Conservation (phyloP, 2,888 invertebrate genomes). For the Pterostichus madidus region DNA sequence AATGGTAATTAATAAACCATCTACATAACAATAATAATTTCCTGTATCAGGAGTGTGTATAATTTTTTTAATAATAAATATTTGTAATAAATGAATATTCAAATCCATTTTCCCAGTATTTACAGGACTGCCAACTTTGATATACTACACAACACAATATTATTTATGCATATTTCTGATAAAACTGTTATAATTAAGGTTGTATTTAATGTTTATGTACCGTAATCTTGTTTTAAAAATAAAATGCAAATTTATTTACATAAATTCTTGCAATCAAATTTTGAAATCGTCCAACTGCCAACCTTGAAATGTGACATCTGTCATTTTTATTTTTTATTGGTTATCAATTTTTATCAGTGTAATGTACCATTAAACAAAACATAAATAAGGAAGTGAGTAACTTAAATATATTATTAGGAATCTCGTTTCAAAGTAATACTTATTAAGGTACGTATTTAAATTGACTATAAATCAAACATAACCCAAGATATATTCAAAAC, state of each 20-base stretch:
- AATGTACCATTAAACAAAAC: constrained; percentile 32
- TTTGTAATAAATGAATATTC: constrained; percentile 12
- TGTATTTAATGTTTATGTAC: too few species aligned
- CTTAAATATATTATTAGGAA: background rate
- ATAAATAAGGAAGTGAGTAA: constrained; percentile 36
- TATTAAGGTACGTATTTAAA: constrained; percentile 24
- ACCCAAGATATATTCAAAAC: constrained; percentile 35
- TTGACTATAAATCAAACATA: constrained; percentile 10
- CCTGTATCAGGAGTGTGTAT: constrained; percentile 49
- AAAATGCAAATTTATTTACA: too few species aligned
- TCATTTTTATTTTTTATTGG: constrained; percentile 41
- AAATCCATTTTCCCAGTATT: background rate
- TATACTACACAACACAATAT: background rate
- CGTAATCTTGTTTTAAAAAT: too few species aligned
- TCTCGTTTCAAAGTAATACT: background rate
- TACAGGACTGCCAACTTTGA: background rate
- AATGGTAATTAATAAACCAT: constrained; percentile 71
- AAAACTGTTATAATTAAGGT: too few species aligned
- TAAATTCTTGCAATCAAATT: too few species aligned
- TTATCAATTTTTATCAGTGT: constrained; percentile 45
- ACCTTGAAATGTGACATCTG: constrained; percentile 53
- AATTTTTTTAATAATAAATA: constrained; percentile 53
- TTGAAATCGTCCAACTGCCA: constrained; percentile 1
- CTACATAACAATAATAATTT: constrained; percentile 70
- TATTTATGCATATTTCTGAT: too few species aligned